Conservation (phyloP, 2,888 invertebrate genomes). For the Sarcophaga variegata region DNA sequence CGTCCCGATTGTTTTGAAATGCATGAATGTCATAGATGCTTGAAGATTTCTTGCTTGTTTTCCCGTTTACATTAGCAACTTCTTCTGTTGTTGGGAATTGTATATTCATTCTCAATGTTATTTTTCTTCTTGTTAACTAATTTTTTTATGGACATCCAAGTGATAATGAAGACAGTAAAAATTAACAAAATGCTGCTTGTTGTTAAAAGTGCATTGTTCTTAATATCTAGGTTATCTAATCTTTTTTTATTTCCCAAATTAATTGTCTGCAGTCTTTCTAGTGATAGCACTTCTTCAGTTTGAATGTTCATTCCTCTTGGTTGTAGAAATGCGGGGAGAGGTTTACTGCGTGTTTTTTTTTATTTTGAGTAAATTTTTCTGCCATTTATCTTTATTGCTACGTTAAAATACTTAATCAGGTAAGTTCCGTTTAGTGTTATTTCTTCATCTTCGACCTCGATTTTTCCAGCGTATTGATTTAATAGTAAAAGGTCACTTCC, state of each 20-base stretch:
- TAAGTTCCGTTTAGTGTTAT: no score
- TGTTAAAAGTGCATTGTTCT: background rate
- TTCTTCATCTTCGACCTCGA: no score
- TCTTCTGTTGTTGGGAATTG: background rate
- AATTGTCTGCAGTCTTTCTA: no score
- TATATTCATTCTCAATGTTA: no score
- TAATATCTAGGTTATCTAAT: background rate
- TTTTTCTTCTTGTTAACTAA: no score
- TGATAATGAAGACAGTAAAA: no score
- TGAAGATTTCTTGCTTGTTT: background rate
- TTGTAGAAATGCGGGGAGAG: slow-evolving; percentile 4
- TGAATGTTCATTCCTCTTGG: background rate
- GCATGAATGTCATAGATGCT: no score
- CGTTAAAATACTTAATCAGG: background rate
- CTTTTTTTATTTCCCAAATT: background rate
- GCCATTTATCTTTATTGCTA: background rate
- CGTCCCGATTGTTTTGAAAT: no score
- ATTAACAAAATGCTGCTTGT: background rate
- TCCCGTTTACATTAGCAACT: background rate
- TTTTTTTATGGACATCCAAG: no score
- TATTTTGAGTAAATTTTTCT: background rate
- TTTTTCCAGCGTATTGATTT: no score
- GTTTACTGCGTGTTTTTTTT: background rate
- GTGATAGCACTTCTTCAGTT: no score
- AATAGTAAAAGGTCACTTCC: no score